Evolutionary conservation across 2,113 vertebrate species (phyloP).

Genomic region (Salvator merianae): DNA sequence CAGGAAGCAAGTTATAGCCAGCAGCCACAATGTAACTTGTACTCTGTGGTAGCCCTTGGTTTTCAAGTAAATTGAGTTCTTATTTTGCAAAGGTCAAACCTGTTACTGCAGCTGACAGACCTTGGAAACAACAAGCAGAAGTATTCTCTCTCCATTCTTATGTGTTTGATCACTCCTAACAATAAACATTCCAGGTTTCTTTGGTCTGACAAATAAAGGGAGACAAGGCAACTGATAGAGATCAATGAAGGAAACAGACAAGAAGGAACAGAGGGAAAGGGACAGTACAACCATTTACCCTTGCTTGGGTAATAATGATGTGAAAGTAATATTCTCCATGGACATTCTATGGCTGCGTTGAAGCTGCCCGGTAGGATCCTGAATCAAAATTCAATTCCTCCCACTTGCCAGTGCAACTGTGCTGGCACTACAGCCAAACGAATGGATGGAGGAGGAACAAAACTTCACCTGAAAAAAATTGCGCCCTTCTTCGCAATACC

Average conservation of each 20-base stretch:
- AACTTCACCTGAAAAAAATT: no score
- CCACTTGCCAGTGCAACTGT: no score
- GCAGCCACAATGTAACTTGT: background rate
- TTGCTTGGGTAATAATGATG: no score
- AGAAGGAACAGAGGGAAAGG: no score
- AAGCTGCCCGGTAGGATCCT: no score
- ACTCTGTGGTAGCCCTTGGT: background rate
- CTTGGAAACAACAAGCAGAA: background rate
- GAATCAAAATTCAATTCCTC: no score
- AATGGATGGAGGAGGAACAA: no score
- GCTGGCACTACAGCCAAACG: no score
- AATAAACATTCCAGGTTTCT: background rate
- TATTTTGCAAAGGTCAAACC: constrained; percentile 20
- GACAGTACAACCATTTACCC: background rate
- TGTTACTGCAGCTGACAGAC: background rate
- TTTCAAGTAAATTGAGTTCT: constrained; percentile 16
- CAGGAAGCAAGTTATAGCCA: background rate
- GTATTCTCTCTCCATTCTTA: constrained; percentile 32
- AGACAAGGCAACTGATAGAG: rapidly evolving
- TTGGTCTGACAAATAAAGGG: background rate
- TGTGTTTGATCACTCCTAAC: background rate
- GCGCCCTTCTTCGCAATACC: no score
- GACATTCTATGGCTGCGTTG: no score
- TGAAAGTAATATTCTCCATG: no score
- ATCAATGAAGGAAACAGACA: no score